phyloP scores from a whole-genome alignment of 2,797 vertebrate species.

The Merluccius polli region DNA sequence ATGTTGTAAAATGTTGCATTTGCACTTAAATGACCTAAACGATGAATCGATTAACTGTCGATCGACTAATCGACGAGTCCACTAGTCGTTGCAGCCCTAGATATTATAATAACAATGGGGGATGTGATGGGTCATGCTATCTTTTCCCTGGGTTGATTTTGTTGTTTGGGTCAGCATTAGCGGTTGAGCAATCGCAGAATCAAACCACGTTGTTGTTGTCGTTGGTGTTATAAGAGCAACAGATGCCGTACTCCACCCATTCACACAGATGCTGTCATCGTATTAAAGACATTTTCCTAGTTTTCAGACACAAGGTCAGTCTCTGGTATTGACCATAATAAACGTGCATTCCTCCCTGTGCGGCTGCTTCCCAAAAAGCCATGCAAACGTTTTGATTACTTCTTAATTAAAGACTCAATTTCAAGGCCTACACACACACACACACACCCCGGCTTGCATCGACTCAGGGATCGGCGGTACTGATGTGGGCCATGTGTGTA shows the following conservation, averaged over 20 bases:
- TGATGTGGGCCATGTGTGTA: constrained; percentile 52
- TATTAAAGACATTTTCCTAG: background rate
- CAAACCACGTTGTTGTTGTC: background rate
- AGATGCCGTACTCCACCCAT: background rate
- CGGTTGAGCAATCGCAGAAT: no score
- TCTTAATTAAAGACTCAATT: constrained; percentile 52
- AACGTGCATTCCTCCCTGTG: constrained; percentile 12
- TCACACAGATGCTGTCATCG: background rate
- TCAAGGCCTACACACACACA: constrained; percentile 21
- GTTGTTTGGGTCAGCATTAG: no score
- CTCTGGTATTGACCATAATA: constrained; percentile 11
- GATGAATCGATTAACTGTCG: no score
- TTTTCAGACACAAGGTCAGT: background rate
- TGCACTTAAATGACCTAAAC: no score
- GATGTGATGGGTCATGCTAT: no score
- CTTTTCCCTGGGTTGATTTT: no score
- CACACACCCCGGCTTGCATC: background rate
- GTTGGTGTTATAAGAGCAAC: background rate
- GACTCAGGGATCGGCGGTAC: constrained; percentile 19
- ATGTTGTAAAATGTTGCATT: no score
- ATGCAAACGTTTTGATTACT: constrained; percentile 31
- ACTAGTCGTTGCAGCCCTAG: no score
- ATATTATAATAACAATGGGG: no score
- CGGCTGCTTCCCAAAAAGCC: constrained; percentile 18
- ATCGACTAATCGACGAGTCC: no score